Conservation (phyloP, 1,140 invertebrate genomes). For the Drosophila nigromelanica region DNA sequence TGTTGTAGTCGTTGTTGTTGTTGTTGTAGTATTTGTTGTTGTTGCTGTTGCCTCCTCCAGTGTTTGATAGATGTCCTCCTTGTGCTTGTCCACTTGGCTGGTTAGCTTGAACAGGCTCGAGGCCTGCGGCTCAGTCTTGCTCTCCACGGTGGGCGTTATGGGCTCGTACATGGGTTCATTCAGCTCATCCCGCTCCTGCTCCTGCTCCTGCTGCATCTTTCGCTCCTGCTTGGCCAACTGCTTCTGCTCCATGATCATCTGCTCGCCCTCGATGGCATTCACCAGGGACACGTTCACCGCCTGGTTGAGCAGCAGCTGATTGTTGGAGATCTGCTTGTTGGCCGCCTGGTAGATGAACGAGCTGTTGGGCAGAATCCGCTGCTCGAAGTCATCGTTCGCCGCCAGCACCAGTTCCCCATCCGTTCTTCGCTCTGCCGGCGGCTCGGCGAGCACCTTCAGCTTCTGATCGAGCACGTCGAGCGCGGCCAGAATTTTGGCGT, state of each 20-base stretch:
- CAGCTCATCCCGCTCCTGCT: not conserved
- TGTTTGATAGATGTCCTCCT: constrained; percentile 59
- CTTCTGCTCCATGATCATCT: constrained; percentile 78
- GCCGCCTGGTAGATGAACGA: constrained; percentile 74
- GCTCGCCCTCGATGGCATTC: constrained; percentile 72
- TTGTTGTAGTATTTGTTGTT: constrained; percentile 3
- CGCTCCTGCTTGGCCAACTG: constrained; percentile 11
- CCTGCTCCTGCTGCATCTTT: not conserved
- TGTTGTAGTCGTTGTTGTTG: not conserved
- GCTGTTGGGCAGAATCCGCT: constrained; percentile 70
- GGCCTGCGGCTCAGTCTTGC: constrained; percentile 62
- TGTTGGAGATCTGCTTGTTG: constrained; percentile 70
- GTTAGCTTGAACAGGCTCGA: constrained; percentile 62
- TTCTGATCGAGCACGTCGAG: constrained; percentile 68
- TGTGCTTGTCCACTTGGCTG: constrained; percentile 22
- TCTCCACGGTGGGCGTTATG: constrained; percentile 52
- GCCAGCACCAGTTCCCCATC: constrained; percentile 42
- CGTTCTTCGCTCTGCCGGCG: not conserved
- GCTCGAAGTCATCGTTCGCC: constrained; percentile 70
- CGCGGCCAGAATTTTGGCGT: constrained; percentile 68
- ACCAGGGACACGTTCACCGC: constrained; percentile 74
- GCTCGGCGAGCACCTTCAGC: constrained; percentile 52
- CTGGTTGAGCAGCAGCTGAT: constrained; percentile 68
- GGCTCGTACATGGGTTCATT: constrained; percentile 73
- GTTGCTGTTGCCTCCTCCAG: constrained; percentile 51